Evolutionary conservation across 2,797 vertebrate genomes (phyloP).

Genomic region (Labroides dimidiatus): DNA sequence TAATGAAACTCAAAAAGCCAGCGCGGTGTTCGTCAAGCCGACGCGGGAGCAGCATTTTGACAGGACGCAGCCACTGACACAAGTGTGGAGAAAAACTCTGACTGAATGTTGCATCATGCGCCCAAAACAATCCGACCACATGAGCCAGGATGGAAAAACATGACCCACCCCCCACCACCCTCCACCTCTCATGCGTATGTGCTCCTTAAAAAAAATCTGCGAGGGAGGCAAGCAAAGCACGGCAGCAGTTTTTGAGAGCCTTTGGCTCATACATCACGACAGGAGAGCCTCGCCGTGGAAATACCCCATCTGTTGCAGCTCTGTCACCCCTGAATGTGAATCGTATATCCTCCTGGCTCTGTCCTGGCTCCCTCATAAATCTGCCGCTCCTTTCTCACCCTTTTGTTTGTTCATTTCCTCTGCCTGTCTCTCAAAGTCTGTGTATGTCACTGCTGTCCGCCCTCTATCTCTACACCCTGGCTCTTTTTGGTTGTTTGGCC

Average conservation of each 20-base stretch:
- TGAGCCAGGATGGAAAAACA: constrained; percentile 27
- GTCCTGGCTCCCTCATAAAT: constrained; percentile 6
- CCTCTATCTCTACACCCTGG: neutral
- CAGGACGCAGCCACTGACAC: constrained; percentile 31
- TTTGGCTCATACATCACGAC: constrained; percentile 15
- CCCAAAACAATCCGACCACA: neutral
- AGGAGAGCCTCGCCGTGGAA: constrained; percentile 4
- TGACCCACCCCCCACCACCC: too few relatives aligned
- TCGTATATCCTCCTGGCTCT: constrained; percentile 9
- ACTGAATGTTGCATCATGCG: constrained; percentile 65
- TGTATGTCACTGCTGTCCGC: neutral
- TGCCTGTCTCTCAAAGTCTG: neutral
- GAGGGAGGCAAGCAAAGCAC: constrained; percentile 27
- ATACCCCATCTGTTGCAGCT: constrained; percentile 25
- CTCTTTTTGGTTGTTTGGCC: constrained; percentile 11
- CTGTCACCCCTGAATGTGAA: constrained; percentile 15
- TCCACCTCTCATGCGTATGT: constrained; percentile 21
- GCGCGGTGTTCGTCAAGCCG: constrained; percentile 15
- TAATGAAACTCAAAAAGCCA: neutral
- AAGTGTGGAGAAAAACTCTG: constrained; percentile 42
- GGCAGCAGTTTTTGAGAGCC: constrained; percentile 1
- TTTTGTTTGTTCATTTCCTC: constrained; percentile 2
- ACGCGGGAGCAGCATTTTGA: constrained; percentile 28
- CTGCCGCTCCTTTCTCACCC: neutral
- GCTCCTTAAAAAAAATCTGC: constrained; percentile 22